These are phyloP conservation scores for Holacanthella duospinosa DNA, from an alignment of 2,888 invertebrate genomes.

Conservation along the genomic window DNA sequence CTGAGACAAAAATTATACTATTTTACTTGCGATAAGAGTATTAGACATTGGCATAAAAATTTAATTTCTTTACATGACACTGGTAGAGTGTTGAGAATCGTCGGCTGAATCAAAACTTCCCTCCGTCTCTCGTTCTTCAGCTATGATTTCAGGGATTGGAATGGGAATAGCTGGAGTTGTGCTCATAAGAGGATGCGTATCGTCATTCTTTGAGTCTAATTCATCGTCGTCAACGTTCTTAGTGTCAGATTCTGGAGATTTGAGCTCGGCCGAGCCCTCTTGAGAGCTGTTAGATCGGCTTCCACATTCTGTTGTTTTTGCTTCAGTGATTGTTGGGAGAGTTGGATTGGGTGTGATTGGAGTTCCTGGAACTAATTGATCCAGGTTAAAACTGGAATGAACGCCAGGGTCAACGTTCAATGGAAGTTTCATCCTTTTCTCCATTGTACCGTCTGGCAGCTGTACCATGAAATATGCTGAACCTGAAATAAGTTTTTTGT, in stretches of 20 bases:
- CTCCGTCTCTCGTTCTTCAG: slow-evolving; percentile 33
- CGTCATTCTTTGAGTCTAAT: slow-evolving; percentile 6
- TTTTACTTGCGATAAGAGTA: no score
- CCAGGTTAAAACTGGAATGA: slow-evolving; percentile 76
- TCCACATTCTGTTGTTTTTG: slow-evolving; percentile 45
- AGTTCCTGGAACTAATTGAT: slow-evolving; percentile 62
- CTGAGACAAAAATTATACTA: slow-evolving; percentile 4
- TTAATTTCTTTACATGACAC: slow-evolving; percentile 9
- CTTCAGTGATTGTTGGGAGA: slow-evolving; percentile 80
- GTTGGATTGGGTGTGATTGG: slow-evolving; percentile 59
- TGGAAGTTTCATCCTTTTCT: slow-evolving; percentile 77
- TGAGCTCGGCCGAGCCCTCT: slow-evolving; percentile 21
- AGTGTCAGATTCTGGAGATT: neutral
- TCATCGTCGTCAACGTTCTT: neutral
- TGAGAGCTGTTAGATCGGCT: slow-evolving; percentile 38
- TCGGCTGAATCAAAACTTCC: slow-evolving; percentile 8
- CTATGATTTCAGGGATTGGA: slow-evolving; percentile 33
- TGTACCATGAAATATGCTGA: slow-evolving; percentile 72
- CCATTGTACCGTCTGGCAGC: slow-evolving; percentile 81
- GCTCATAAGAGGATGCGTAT: neutral
- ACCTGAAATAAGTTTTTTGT: slow-evolving; percentile 39
- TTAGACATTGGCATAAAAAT: neutral
- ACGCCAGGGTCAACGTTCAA: slow-evolving; percentile 87
- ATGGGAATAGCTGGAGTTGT: slow-evolving; percentile 11
- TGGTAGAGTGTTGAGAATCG: slow-evolving; percentile 8